Evolutionary conservation across 2,797 vertebrate genomes (phyloP), one percentile per base, ranked within the genome.

Genomic region (Eleutherodactylus coqui): DNA sequence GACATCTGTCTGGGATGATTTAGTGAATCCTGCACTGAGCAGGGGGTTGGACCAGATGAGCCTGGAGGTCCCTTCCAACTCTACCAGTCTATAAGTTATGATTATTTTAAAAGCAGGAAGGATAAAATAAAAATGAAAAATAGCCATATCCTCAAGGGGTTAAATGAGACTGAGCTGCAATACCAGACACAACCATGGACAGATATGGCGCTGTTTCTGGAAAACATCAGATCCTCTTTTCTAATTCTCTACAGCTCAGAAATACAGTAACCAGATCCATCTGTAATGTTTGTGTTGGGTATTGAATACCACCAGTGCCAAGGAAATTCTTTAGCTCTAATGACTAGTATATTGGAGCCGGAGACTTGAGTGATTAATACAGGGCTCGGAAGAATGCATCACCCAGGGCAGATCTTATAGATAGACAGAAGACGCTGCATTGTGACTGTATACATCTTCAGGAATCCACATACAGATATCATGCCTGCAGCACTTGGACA

Each of bases 401-500:
- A 10, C 49, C 80, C 67, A 43, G 14, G 24, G 80, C 49, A 21
- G 79, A 34, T 43, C 19, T 38, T 62, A 41, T 17, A 72, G 43
- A 41, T 29, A 41, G 79, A 38, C 4, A 27, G 9, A 27, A 80
- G 29, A 70, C 4, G 47, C 21, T 24, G 47, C 41, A 5, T 49
- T n/a, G 79, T 53, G 49, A 72, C 32, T 21, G 45, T 41, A 49
- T 69, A 29, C 16, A 27, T 69, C 47, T 49, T 4, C 17, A 81
- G 34, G 64, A 82, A 82, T 82, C 32, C 17, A 70, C 64, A 41
- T 38, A 38, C 34, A 53, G 49, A 53, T 53, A 16, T 41, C 24
- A 82, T 9, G 79, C 79, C 79, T 72, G 36, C 3, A 41, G 79
- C 64, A 53, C 64, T 55, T 72, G 47, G 79, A 70, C 45, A n/a